These are phyloP conservation scores for Nansenia antarctica DNA, from an alignment of 2,113 vertebrate genomes.

Conservation along the genomic window DNA sequence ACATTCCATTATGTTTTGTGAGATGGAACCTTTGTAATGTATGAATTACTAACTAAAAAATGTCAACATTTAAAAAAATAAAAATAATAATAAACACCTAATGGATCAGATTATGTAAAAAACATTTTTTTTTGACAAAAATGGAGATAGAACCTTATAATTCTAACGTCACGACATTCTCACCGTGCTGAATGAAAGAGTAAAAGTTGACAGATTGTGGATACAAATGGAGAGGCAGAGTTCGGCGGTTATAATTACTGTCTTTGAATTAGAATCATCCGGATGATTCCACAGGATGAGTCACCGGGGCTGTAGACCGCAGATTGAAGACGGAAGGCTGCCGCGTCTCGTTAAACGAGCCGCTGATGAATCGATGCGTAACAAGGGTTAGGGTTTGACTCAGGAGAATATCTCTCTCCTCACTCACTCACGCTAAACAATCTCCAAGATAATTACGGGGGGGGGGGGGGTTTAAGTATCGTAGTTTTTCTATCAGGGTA, in stretches of 20 bases:
- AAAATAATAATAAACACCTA: too few relatives aligned
- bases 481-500: too few relatives aligned
- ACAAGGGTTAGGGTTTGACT: not conserved
- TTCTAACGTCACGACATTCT: too few relatives aligned
- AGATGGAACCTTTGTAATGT: too few relatives aligned
- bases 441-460: not conserved
- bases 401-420: not conserved
- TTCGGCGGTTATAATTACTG: slow-evolving; percentile 1
- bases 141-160: too few relatives aligned
- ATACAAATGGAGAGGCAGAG: slow-evolving; percentile 12
- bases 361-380: slow-evolving; percentile 21
- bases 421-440: not conserved
- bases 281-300: slow-evolving; percentile 16
- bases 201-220: not conserved
- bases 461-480: too few relatives aligned
- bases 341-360: not conserved
- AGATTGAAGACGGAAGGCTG: not conserved
- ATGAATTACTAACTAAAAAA: too few relatives aligned
- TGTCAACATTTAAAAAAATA: too few relatives aligned
- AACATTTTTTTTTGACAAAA: too few relatives aligned
- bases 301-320: not conserved
- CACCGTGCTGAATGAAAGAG: not conserved
- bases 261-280: slow-evolving; percentile 17
- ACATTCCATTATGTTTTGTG: too few relatives aligned
- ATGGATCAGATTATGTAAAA: too few relatives aligned